Percentiles rank a stretch among this genome's conserved stretches.
phyloP scores from a whole-genome alignment of 2,888 invertebrate genomes.

The Catotricha subobsoleta region DNA sequence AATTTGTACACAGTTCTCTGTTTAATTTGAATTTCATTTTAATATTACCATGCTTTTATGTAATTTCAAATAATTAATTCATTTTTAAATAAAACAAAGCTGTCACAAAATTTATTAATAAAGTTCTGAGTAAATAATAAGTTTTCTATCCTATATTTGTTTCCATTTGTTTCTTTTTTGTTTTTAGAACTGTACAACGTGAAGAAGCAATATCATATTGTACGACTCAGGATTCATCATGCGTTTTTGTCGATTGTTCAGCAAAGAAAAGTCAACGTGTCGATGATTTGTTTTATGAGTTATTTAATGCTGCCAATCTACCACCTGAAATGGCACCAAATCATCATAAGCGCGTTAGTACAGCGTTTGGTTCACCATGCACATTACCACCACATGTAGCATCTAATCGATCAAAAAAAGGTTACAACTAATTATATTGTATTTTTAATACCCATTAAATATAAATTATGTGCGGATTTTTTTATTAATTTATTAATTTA shows the following conservation, averaged over 20 bases:
- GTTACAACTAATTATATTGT: too few species aligned
- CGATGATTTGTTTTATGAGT: conserved; percentile 67
- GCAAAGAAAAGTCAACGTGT: conserved; percentile 66
- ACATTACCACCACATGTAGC: conserved; percentile 50
- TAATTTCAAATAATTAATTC: too few species aligned
- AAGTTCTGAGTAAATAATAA: too few species aligned
- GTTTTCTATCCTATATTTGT: too few species aligned
- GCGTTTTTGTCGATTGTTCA: conserved; percentile 66
- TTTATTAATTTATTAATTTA: too few species aligned
- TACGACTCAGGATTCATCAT: conserved; percentile 54
- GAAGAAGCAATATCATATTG: conserved; percentile 66
- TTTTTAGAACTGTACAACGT: conserved; percentile 48
- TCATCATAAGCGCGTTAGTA: conserved; percentile 63
- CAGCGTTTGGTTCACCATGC: conserved; percentile 58
- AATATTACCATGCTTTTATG: too few species aligned
- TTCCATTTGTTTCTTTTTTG: background rate
- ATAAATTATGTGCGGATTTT: too few species aligned
- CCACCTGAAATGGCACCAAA: conserved; percentile 81
- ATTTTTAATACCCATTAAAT: too few species aligned
- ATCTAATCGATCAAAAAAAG: conserved; percentile 48
- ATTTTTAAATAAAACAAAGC: too few species aligned
- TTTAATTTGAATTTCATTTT: background rate
- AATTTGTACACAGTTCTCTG: too few species aligned
- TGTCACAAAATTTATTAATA: too few species aligned
- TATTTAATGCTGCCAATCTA: conserved; percentile 65